Base-by-base conservation (phyloP, 2,113 vertebrate genomes). In the Anas platyrhynchos region DNA sequence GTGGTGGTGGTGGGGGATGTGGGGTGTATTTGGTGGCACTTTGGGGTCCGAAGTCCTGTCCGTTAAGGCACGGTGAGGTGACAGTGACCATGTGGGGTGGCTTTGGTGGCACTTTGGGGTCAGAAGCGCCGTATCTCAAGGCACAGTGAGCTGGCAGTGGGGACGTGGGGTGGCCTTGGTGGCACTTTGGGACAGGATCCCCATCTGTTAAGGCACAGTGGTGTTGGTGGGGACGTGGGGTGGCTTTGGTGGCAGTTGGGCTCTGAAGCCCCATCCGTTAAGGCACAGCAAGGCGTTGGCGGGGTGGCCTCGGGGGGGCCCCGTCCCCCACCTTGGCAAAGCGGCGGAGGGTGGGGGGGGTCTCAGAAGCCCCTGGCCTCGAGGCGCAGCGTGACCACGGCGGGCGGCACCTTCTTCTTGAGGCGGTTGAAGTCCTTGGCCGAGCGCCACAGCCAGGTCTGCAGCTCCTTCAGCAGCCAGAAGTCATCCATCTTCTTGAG, bases 381-480 rank as follows among this genome's bases (percentile, higher is more conserved):
- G 83, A 98, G 93, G 67, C 91, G 93, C 83, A 98, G 91, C 31
- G 97, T 98, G 55, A 98, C 94, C 4, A 97, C 96, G 0, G 98
- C 96, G 0, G 98, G 96, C 1, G 98, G 98, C 88, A 98, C 97
- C 97, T 97, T 99, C 97, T 99, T 99, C 97, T 99, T 99, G 55
- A 99, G 98, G 65, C 99, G 97, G 96, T 99, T 99, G 93, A 99
- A 99, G 98, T 99, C 99, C 91, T 99, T 99, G 38, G 99, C 99
- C 0, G 99, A 99, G 66, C 99, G 98, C 99, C 99, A 99, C 83
- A 99, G 97, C 99, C 99, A 99, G 83, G 98, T 99, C 98, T 99
- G 99, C 96, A 99, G 98, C 97, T 99, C 99, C 93, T 99, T 98
- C 92, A 99, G 98, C 96, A 99, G 97, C 99, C 99, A 99, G 96